phyloP scores from a whole-genome alignment of 2,797 vertebrate genomes.

The Glyptemys insculpta region DNA sequence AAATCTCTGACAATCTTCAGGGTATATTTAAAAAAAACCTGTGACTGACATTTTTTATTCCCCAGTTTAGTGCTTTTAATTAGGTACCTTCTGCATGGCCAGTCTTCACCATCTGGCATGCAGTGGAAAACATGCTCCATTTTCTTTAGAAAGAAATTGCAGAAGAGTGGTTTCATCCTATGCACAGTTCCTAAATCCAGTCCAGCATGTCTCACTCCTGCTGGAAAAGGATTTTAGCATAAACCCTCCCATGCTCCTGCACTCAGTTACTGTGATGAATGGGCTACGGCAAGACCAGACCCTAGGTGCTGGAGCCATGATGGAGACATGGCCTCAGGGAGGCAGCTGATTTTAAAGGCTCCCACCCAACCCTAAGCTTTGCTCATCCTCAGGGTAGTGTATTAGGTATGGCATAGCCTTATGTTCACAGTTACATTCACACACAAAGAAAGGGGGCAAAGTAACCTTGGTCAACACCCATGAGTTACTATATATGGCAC shows the following conservation, averaged over 20 bases:
- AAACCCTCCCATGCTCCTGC: background rate
- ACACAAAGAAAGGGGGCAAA: too few relatives aligned
- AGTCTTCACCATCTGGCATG: too few relatives aligned
- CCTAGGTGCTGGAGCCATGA: background rate
- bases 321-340: background rate
- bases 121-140: too few relatives aligned
- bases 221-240: background rate
- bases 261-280: background rate
- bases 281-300: background rate
- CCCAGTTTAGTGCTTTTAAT: too few relatives aligned
- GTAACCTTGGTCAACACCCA: background rate
- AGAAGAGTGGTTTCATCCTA: background rate
- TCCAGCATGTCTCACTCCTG: background rate
- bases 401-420: background rate
- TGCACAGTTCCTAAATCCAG: background rate
- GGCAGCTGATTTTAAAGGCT: background rate
- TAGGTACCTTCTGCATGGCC: too few relatives aligned
- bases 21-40: too few relatives aligned
- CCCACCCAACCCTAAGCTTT: background rate
- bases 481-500: background rate
- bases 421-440: background rate
- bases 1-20: too few relatives aligned
- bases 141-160: too few relatives aligned
- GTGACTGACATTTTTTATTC: too few relatives aligned
- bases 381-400: background rate